These are phyloP conservation scores for Pygmarrhopalites habei DNA, from an alignment of 1,140 invertebrate genomes.

Conservation along the genomic window DNA sequence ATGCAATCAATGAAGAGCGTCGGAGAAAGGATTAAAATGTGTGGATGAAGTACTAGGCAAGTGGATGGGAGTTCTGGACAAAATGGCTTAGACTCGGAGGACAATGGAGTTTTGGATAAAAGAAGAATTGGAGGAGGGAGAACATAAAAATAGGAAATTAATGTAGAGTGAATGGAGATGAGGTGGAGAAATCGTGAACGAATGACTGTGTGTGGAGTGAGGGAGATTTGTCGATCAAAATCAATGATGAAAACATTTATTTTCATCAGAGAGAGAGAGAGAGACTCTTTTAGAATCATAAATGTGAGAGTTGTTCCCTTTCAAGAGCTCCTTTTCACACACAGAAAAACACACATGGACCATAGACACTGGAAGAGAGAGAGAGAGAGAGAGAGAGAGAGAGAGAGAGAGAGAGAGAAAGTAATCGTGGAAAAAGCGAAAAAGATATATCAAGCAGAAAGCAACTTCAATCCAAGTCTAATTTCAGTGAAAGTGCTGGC, in stretches of 20 bases:
- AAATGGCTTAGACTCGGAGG: no score
- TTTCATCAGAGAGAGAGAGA: constrained; percentile 8
- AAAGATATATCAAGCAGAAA: constrained; percentile 37
- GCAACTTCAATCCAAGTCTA: constrained; percentile 40
- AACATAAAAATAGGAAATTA: constrained; percentile 11
- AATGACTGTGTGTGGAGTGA: constrained; percentile 13
- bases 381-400: neutral
- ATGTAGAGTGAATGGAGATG: constrained; percentile 19
- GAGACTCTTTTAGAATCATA: no score
- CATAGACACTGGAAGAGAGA: neutral
- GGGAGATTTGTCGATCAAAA: constrained; percentile 32
- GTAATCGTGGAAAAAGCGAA: constrained; percentile 35
- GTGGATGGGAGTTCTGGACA: no score
- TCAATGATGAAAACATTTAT: constrained; percentile 32
- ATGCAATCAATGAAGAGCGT: no score
- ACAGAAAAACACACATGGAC: no score
- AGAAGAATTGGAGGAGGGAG: no score
- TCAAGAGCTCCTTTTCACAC: neutral
- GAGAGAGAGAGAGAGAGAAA: constrained; percentile 17
- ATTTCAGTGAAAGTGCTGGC: constrained; percentile 38
- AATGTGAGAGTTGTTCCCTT: no score
- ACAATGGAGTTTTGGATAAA: no score
- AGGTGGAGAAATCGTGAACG: neutral
- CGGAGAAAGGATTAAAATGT: no score
- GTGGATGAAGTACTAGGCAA: no score